phyloP scores from a whole-genome alignment of 2,888 invertebrate species.

The Acrobasis consociella region DNA sequence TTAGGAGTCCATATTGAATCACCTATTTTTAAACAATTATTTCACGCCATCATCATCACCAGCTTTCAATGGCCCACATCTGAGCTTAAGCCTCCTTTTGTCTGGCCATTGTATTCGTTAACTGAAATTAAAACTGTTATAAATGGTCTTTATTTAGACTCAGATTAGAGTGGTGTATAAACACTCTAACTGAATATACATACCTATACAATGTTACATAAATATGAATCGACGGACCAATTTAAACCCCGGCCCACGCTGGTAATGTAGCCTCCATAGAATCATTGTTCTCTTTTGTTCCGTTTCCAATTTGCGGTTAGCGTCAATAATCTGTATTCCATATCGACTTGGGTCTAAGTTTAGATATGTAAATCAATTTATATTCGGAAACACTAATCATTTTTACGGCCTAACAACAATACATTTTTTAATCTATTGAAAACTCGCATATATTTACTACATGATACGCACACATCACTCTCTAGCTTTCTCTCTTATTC shows the following conservation, averaged over 20 bases:
- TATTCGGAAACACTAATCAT: neutral
- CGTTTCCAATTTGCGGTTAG: constrained; percentile 26
- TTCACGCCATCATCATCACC: too few relatives aligned
- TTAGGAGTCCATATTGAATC: too few relatives aligned
- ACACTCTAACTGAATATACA: neutral
- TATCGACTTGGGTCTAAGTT: neutral
- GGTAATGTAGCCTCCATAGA: constrained; percentile 25
- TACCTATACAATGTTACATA: constrained; percentile 43
- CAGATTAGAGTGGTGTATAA: neutral
- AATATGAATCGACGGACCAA: constrained; percentile 47
- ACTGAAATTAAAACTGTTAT: too few relatives aligned
- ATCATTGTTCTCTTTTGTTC: constrained; percentile 42
- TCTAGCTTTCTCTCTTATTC: too few relatives aligned
- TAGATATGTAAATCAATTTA: neutral
- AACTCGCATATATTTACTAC: too few relatives aligned
- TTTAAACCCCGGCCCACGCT: constrained; percentile 56
- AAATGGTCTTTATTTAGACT: too few relatives aligned
- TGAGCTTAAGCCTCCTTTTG: too few relatives aligned
- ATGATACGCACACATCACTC: too few relatives aligned
- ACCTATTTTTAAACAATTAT: too few relatives aligned
- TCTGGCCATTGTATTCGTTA: too few relatives aligned
- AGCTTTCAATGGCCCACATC: too few relatives aligned
- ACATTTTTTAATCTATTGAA: neutral
- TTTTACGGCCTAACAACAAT: neutral
- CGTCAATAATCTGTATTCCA: neutral